These are phyloP conservation scores for Thalassarche chlororhynchos DNA, from an alignment of 2,113 vertebrate species.

Conservation along the genomic window DNA sequence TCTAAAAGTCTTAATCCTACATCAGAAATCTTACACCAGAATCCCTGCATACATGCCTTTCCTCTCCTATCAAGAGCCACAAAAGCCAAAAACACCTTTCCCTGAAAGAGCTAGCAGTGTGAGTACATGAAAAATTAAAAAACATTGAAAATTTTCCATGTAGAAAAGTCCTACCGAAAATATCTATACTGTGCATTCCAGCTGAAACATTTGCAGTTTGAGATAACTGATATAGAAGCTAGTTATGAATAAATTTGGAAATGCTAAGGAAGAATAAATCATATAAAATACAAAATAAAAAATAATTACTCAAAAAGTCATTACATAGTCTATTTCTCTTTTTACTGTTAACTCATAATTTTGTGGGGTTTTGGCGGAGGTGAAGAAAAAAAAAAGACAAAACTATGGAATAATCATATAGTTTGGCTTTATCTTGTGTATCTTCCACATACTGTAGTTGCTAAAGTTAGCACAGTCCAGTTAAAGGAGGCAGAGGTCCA, in stretches of 20 bases:
- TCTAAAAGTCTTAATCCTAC: background rate
- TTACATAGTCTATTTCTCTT: background rate
- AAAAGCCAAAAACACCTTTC: background rate
- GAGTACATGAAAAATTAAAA: background rate
- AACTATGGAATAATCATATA: background rate
- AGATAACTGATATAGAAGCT: background rate
- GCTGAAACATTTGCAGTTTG: background rate
- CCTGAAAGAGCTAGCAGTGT: background rate
- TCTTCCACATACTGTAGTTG: background rate
- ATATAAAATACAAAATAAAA: background rate
- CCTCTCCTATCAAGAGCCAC: background rate
- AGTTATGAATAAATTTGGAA: background rate
- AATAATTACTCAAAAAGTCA: background rate
- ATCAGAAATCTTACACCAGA: background rate
- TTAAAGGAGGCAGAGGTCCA: background rate
- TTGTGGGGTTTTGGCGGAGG: background rate
- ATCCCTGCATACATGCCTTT: background rate
- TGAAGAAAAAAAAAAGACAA: background rate
- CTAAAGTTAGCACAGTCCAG: background rate
- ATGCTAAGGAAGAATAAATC: background rate
- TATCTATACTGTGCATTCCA: background rate
- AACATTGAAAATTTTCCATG: background rate
- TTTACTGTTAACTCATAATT: background rate
- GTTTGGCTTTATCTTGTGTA: background rate
- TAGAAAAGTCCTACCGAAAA: background rate